phyloP scores from a whole-genome alignment of 2,113 vertebrate species.

The Periophthalmus modestus region DNA sequence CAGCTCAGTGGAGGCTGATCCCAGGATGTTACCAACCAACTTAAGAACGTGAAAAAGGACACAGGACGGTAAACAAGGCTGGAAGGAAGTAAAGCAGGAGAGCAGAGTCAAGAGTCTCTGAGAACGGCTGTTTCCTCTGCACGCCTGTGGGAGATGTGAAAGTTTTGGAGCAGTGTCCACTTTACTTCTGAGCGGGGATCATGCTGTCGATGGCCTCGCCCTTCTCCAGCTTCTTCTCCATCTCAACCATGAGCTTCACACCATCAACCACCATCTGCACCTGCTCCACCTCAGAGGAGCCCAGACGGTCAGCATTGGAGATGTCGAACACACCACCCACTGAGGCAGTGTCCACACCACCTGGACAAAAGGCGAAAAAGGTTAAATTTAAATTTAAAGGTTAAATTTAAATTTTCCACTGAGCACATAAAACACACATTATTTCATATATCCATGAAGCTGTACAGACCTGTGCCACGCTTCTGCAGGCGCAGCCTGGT shows the following conservation, averaged over 20 bases:
- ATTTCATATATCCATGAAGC: background rate
- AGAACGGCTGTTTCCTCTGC: conserved; percentile 61
- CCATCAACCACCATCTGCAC: conserved; percentile 97
- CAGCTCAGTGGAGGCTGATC: conserved; percentile 72
- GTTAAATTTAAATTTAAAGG: too few species aligned
- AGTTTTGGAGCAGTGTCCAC: conserved; percentile 56
- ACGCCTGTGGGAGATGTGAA: conserved; percentile 47
- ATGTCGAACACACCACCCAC: conserved; percentile 92
- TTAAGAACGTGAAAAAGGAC: conserved; percentile 49
- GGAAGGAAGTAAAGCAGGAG: conserved; percentile 44
- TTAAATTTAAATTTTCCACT: background rate
- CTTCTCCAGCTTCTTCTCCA: conserved; percentile 98
- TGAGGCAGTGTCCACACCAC: conserved; percentile 93
- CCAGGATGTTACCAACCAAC: conserved; percentile 77
- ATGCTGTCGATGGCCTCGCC: conserved; percentile 89
- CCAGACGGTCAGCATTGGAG: conserved; percentile 94
- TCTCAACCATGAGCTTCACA: conserved; percentile 95
- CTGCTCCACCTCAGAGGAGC: conserved; percentile 91
- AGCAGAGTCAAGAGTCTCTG: conserved; percentile 75
- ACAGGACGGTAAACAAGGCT: conserved; percentile 41
- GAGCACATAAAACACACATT: background rate
- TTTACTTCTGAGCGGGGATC: conserved; percentile 95
- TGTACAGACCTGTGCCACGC: conserved; percentile 86
- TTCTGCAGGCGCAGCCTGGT: conserved; percentile 92
- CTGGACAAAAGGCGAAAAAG: conserved; percentile 56